These are phyloP conservation scores for Jordanella pulchra DNA, from an alignment of 2,797 vertebrate genomes.

Conservation along the genomic window DNA sequence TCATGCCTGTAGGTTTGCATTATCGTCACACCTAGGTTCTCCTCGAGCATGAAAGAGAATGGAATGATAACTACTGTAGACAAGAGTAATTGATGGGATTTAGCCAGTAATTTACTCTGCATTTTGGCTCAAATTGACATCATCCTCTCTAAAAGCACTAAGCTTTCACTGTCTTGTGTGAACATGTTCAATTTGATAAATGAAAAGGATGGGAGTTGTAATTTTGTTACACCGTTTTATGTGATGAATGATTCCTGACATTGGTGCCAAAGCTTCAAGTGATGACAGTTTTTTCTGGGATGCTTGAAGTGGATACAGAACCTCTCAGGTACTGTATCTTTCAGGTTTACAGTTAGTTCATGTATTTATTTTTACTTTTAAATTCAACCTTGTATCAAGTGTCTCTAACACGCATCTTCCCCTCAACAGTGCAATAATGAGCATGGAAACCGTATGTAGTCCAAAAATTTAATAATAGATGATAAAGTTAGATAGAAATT, in stretches of 20 bases:
- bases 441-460: neutral
- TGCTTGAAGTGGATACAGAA: constrained; percentile 1
- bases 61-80: neutral
- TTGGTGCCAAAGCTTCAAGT: constrained; percentile 11
- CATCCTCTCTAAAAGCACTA: neutral
- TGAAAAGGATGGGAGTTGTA: neutral
- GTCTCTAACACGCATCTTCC: neutral
- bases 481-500: neutral
- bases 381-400: too few relatives aligned
- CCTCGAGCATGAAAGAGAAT: neutral
- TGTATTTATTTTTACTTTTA: neutral
- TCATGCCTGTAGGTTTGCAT: neutral
- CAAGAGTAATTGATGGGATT: neutral
- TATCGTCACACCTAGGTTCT: constrained; percentile 21
- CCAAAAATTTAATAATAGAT: neutral
- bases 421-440: neutral
- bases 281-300: constrained; percentile 1
- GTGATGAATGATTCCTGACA: constrained; percentile 13
- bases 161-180: constrained; percentile 20
- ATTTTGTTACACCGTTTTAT: neutral
- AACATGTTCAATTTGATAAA: constrained; percentile 18
- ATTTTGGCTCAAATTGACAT: neutral
- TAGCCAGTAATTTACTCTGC: neutral
- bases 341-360: neutral
- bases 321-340: constrained; percentile 14